Evolutionary conservation across 2,113 vertebrate genomes (phyloP).

Genomic region (Pteruthius melanotis): DNA sequence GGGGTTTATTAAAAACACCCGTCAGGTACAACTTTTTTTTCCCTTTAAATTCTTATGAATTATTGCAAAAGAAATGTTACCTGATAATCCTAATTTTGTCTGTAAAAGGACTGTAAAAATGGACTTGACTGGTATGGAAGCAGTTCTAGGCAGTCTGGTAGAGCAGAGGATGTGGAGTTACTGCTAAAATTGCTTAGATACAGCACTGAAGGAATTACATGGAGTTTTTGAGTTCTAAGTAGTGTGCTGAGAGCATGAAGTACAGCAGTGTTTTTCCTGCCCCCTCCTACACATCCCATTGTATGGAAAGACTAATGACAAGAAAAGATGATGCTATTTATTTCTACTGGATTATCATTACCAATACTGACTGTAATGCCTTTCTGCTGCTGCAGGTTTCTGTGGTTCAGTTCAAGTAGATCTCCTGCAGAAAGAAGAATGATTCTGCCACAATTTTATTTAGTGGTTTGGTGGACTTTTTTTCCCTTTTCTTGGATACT

Average conservation of each 20-base stretch:
- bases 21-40: not conserved
- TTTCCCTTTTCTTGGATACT: not conserved
- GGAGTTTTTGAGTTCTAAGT: not conserved
- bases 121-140: not conserved
- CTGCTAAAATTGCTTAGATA: not conserved
- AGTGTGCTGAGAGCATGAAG: not conserved
- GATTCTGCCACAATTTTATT: not conserved
- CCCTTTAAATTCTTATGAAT: not conserved
- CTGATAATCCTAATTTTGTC: not conserved
- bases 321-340: not conserved
- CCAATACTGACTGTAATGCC: not conserved
- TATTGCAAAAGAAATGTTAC: not conserved
- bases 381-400: not conserved
- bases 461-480: not conserved
- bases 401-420: not conserved
- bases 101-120: not conserved
- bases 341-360: not conserved
- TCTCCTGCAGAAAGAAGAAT: not conserved
- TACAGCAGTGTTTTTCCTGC: not conserved
- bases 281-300: not conserved
- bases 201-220: not conserved
- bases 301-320: not conserved
- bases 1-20: not conserved
- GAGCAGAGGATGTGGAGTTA: not conserved
- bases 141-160: not conserved